These are phyloP conservation scores for Montipora capitata DNA, from an alignment of 92 coral and sea anemone species.

Conservation along the genomic window DNA sequence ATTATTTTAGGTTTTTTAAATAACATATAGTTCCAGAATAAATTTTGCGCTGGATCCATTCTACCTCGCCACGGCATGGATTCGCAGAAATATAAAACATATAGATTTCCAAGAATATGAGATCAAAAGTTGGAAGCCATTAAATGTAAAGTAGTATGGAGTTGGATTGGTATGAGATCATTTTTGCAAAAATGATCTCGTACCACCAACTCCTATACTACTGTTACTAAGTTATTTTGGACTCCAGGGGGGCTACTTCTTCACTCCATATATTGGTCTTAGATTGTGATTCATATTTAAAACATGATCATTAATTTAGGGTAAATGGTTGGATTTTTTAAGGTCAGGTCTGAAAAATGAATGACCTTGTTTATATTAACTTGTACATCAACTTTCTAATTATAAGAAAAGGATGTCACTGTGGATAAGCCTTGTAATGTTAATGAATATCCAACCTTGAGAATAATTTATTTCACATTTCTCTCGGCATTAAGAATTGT, in stretches of 20 bases:
- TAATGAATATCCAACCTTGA: constrained; percentile 7
- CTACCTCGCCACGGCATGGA: too few relatives aligned
- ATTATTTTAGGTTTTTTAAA: too few relatives aligned
- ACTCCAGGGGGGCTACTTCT: constrained; percentile 7
- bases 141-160: too few relatives aligned
- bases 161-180: too few relatives aligned
- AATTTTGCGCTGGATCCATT: too few relatives aligned
- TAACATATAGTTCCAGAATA: too few relatives aligned
- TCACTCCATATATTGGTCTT: not conserved
- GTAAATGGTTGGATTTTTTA: not conserved
- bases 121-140: too few relatives aligned
- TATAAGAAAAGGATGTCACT: not conserved
- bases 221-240: not conserved
- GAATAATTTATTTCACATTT: not conserved
- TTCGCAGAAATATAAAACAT: too few relatives aligned
- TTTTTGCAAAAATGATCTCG: too few relatives aligned
- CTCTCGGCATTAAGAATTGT: constrained; percentile 9
- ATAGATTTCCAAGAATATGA: too few relatives aligned
- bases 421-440: not conserved
- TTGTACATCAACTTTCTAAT: constrained; percentile 1
- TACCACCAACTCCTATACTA: too few relatives aligned
- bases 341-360: constrained; percentile 3
- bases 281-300: not conserved
- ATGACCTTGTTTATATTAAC: not conserved
- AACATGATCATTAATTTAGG: not conserved